These are phyloP conservation scores for Eleutherodactylus coqui DNA, from an alignment of 2,797 vertebrate species.

Conservation along the genomic window DNA sequence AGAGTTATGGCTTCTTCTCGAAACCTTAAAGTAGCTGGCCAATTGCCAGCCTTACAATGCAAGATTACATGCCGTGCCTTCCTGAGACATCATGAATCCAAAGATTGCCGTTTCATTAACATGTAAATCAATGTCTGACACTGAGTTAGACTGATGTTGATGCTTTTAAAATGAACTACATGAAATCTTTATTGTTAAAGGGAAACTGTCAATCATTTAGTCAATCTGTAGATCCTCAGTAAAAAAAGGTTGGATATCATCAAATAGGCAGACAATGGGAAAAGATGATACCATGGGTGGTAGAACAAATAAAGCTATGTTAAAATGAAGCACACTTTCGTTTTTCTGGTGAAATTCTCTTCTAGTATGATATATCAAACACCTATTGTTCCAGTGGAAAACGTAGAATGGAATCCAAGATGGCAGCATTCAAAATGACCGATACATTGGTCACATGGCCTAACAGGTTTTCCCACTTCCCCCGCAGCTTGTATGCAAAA, in stretches of 20 bases:
- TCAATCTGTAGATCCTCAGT: not conserved
- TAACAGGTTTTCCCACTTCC: no score
- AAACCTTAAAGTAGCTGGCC: not conserved
- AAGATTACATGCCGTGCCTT: not conserved
- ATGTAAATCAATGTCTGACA: not conserved
- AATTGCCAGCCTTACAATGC: not conserved
- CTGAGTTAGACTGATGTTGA: not conserved
- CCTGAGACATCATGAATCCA: not conserved
- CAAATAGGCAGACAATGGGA: no score
- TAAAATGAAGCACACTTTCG: no score
- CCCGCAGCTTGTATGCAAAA: no score
- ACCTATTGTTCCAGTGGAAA: no score
- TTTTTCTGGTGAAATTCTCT: no score
- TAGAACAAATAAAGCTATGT: no score
- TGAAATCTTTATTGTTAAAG: not conserved
- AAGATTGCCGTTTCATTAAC: not conserved
- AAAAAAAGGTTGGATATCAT: not conserved
- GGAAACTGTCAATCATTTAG: not conserved
- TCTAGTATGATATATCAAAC: no score
- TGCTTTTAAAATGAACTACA: not conserved
- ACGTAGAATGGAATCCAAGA: no score
- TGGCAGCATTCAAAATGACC: no score
- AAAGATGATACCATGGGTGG: no score
- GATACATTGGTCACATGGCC: no score
- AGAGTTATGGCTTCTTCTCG: not conserved